phyloP scores from a whole-genome alignment of 2,113 vertebrate genomes.

The Glareola pratincola region DNA sequence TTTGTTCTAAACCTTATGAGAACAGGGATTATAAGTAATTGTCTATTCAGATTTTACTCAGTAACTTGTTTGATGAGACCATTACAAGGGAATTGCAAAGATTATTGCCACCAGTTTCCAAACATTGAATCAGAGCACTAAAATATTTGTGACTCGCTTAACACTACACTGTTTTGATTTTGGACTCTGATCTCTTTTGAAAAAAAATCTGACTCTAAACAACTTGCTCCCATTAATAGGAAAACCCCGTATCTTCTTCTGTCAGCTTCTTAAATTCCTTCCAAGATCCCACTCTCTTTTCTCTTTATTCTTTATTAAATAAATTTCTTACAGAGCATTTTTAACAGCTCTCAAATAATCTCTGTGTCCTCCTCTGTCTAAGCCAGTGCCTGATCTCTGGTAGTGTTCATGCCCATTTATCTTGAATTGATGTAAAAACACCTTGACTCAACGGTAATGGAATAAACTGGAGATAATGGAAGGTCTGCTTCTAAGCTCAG shows the following conservation, averaged over 20 bases:
- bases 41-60: background rate
- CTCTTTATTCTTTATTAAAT: background rate
- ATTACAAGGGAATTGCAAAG: background rate
- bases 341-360: background rate
- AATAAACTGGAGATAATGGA: background rate
- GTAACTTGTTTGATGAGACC: background rate
- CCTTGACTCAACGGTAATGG: background rate
- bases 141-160: background rate
- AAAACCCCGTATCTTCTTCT: fast-evolving
- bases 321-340: background rate
- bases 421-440: background rate
- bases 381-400: background rate
- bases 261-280: background rate
- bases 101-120: background rate
- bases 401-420: background rate
- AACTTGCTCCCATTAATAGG: fast-evolving
- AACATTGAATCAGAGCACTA: background rate
- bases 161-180: background rate
- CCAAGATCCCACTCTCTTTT: background rate
- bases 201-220: background rate
- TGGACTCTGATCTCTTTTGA: fast-evolving
- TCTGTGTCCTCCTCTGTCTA: background rate
- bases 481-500: background rate
- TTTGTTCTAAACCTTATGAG: background rate
- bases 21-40: background rate